A percentile compares a stretch with the other conserved stretches of the same genome.
phyloP scores from a whole-genome alignment of 1,140 invertebrate genomes.

The Aphaenogaster floridana region DNA sequence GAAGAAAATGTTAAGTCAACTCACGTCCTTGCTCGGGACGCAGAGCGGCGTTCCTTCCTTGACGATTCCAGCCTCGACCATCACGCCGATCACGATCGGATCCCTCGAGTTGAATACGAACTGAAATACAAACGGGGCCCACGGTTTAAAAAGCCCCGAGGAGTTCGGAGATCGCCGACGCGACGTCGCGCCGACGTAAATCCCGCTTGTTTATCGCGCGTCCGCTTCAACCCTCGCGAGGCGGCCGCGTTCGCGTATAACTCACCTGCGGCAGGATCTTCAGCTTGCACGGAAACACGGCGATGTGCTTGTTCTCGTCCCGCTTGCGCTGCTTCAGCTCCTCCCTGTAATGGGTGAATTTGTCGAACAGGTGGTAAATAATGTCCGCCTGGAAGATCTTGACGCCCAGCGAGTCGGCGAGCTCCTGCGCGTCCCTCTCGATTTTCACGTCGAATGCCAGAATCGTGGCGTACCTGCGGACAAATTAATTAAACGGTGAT shows the following conservation, averaged over 20 bases:
- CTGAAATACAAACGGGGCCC: constrained; percentile 87
- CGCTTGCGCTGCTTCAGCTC: constrained; percentile 97
- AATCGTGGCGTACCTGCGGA: constrained; percentile 96
- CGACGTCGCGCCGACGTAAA: constrained; percentile 16
- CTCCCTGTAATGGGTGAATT: constrained; percentile 97
- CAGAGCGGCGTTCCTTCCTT: constrained; percentile 99
- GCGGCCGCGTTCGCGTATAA: too few relatives aligned
- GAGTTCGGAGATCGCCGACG: neutral
- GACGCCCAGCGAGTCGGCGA: constrained; percentile 97
- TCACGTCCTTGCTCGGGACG: constrained; percentile 97
- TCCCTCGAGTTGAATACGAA: constrained; percentile 99
- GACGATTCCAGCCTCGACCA: constrained; percentile 97
- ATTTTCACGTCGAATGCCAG: constrained; percentile 99
- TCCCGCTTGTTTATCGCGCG: constrained; percentile 30
- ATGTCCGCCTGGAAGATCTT: constrained; percentile 99
- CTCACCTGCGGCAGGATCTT: constrained; percentile 93
- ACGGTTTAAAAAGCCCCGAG: neutral
- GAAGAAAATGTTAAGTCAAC: constrained; percentile 74
- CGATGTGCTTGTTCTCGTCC: constrained; percentile 98
- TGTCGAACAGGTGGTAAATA: constrained; percentile 99
- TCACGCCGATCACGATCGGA: constrained; percentile 98
- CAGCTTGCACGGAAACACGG: constrained; percentile 99
- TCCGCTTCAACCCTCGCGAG: neutral
- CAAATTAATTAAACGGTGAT: constrained; percentile 10
- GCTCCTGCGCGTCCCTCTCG: constrained; percentile 98